phyloP scores from a whole-genome alignment of 2,888 invertebrate species.

The Drosophila mettleri region DNA sequence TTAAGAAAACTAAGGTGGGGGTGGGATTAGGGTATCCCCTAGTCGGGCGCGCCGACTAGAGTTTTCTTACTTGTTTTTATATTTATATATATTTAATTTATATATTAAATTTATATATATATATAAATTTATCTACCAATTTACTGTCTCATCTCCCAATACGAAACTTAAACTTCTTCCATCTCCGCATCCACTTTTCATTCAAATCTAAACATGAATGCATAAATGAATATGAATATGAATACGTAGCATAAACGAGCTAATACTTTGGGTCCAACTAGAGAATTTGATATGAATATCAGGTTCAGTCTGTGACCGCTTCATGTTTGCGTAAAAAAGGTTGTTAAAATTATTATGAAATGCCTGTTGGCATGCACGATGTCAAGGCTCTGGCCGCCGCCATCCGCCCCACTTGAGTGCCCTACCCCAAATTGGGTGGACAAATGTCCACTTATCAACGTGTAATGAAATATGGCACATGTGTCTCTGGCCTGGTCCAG shows the following conservation, averaged over 20 bases:
- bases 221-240: constrained; percentile 13
- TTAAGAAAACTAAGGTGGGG: no score
- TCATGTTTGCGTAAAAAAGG: constrained; percentile 67
- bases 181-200: background rate
- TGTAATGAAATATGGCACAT: constrained; percentile 75
- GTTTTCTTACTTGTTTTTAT: no score
- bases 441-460: constrained; percentile 75
- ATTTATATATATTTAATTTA: no score
- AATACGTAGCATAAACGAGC: constrained; percentile 17
- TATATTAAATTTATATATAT: background rate
- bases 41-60: no score
- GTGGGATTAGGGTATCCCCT: no score
- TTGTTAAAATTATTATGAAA: constrained; percentile 83
- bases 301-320: constrained; percentile 31
- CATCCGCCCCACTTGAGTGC: background rate
- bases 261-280: constrained; percentile 31
- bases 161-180: background rate
- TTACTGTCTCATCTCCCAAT: background rate
- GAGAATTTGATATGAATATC: constrained; percentile 70
- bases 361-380: constrained; percentile 80
- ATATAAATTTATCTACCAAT: background rate
- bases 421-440: constrained; percentile 29
- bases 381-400: background rate
- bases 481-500: constrained; percentile 19
- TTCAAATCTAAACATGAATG: constrained; percentile 12